Evolutionary conservation across 1,140 invertebrate genomes (phyloP).

Genomic region (Arion vulgaris): DNA sequence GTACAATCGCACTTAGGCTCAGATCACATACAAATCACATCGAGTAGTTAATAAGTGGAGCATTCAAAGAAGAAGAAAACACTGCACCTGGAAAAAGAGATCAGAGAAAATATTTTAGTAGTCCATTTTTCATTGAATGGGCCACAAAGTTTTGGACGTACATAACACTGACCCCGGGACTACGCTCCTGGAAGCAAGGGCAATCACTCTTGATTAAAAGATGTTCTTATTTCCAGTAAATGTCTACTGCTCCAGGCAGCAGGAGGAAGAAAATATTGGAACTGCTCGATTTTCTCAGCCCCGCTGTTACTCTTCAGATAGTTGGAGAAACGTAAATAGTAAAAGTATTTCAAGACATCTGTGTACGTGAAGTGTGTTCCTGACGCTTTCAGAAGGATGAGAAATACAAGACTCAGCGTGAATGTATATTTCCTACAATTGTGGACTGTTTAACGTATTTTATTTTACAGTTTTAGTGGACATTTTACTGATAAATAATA

Average conservation of each 20-base stretch:
- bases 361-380: not conserved
- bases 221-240: not conserved
- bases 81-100: too few relatives aligned
- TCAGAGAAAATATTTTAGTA: too few relatives aligned
- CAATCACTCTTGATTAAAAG: constrained; percentile 3
- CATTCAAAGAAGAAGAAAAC: too few relatives aligned
- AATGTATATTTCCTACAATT: too few relatives aligned
- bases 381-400: not conserved
- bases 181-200: not conserved
- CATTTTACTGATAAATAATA: too few relatives aligned
- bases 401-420: too few relatives aligned
- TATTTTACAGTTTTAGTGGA: too few relatives aligned
- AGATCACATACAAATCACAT: too few relatives aligned
- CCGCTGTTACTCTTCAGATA: not conserved
- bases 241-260: not conserved
- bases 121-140: not conserved
- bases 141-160: not conserved
- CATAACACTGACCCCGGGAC: not conserved
- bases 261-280: not conserved
- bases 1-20: too few relatives aligned
- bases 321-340: constrained; percentile 1
- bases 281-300: not conserved
- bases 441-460: too few relatives aligned
- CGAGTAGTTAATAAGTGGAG: too few relatives aligned
- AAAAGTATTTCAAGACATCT: not conserved